Evolutionary conservation across 2,888 invertebrate genomes (phyloP).

Genomic region (Eupelmus urozonus): DNA sequence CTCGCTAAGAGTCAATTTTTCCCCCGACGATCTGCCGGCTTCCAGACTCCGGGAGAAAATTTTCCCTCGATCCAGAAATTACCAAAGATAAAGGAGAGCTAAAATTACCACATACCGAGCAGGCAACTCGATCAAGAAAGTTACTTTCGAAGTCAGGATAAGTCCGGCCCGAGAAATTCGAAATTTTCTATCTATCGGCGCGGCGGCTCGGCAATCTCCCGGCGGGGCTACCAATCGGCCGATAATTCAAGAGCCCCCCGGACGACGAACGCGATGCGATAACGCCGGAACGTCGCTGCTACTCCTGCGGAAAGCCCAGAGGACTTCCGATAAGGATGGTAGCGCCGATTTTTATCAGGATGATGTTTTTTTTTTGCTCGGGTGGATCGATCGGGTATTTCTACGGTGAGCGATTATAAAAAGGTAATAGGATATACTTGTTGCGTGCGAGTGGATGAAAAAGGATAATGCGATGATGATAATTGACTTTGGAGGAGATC

Average conservation of each 20-base stretch:
- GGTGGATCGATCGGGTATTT: no score
- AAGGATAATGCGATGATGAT: no score
- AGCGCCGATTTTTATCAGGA: no score
- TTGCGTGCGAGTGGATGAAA: no score
- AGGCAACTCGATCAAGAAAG: not conserved
- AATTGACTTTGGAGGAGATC: no score
- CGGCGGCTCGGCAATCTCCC: not conserved
- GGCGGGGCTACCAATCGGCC: slow-evolving; percentile 52
- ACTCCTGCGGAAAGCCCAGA: not conserved
- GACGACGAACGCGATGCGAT: slow-evolving; percentile 8
- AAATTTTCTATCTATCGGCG: not conserved
- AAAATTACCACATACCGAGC: not conserved
- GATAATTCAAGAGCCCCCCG: slow-evolving; percentile 53
- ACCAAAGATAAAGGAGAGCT: not conserved
- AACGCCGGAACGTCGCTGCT: slow-evolving; percentile 2
- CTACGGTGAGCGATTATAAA: no score
- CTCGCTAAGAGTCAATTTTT: no score
- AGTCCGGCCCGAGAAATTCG: not conserved
- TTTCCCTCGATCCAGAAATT: not conserved
- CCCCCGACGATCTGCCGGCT: no score
- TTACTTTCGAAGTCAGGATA: not conserved
- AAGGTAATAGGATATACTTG: no score
- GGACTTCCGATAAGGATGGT: no score
- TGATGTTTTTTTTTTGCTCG: no score
- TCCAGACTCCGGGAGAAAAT: no score